Base-by-base conservation (phyloP, 2,797 vertebrate genomes). In the Neosilurus hyrtlii region DNA sequence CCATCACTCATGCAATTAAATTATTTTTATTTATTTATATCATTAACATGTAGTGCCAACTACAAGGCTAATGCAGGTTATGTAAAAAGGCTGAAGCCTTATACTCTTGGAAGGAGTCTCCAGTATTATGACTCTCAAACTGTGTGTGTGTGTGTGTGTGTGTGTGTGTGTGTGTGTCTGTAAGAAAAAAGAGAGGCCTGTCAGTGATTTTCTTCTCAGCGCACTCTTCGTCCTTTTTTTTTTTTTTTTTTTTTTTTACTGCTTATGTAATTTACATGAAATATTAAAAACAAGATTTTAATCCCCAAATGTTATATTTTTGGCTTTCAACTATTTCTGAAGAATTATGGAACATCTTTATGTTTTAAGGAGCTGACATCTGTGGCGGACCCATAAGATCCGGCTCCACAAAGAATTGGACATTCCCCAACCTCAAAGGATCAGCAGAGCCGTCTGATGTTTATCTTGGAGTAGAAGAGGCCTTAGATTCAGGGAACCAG, bases 351-450 rank as follows among this genome's bases (percentile, higher is more conserved):
- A 51, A n/a, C 24, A 15, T 61, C 7, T 80, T 75, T 86, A 7
- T 79, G 16, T 65, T 86, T 85, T 61, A 63, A 88, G 87, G 87
- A 72, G 71, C 79, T 56, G 81, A 83, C 51, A 56, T 88, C 54
- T 85, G 85, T 82, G 88, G 86, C 30, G 67, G 84, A 37, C 93
- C 75, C 92, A 91, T 9, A 93, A 87, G 86, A 70, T 82, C 91
- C 30, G 92, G 94, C 2, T 93, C 56, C 79, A 94, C 92, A 83
- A 98, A 97, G 91, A 97, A 97, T 80, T 99, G 96, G 97, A 98
- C 97, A 70, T 98, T 98, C 90, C 97, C 97, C 85, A 98, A 96
- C 81, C 92, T 96, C 87, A 96, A 96, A 93, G 93, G 94, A n/a
- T 94, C 95, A 0, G 79, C 93, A 0, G 94, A 93, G 16, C 89